Conservation (phyloP, 2,888 invertebrate genomes). For the Cataglyphis altisquamis region DNA sequence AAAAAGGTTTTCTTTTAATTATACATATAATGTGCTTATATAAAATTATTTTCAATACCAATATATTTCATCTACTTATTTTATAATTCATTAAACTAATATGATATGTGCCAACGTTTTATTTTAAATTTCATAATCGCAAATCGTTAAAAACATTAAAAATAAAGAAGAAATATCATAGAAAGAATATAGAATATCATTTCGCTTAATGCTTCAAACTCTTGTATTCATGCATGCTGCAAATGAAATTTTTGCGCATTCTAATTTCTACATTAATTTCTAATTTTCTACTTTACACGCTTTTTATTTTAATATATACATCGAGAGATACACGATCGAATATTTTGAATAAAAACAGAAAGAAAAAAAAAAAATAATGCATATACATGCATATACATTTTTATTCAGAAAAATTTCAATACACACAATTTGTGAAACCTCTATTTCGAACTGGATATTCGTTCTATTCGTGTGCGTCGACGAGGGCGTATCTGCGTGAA, state of each 20-base stretch:
- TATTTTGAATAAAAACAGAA: neutral
- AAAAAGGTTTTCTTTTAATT: no score
- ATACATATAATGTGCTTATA: no score
- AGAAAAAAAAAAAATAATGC: neutral
- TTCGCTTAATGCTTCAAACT: neutral
- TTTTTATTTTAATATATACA: neutral
- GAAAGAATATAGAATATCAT: neutral
- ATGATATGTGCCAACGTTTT: neutral
- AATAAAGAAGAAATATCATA: neutral
- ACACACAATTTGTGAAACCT: constrained; percentile 1
- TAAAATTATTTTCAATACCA: neutral
- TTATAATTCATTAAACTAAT: neutral
- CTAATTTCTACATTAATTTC: neutral
- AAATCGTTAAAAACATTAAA: neutral
- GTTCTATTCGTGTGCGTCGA: constrained; percentile 14
- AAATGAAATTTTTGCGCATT: neutral
- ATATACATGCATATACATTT: neutral
- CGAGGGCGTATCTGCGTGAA: constrained; percentile 26
- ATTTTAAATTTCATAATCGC: neutral
- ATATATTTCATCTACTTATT: neutral
- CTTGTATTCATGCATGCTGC: neutral
- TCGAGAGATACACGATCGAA: neutral
- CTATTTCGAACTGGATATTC: constrained; percentile 31
- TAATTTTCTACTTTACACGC: neutral
- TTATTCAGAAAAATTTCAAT: constrained; percentile 26